Evolutionary conservation across 2,113 vertebrate species (phyloP).

Genomic region (Piaya cayana): DNA sequence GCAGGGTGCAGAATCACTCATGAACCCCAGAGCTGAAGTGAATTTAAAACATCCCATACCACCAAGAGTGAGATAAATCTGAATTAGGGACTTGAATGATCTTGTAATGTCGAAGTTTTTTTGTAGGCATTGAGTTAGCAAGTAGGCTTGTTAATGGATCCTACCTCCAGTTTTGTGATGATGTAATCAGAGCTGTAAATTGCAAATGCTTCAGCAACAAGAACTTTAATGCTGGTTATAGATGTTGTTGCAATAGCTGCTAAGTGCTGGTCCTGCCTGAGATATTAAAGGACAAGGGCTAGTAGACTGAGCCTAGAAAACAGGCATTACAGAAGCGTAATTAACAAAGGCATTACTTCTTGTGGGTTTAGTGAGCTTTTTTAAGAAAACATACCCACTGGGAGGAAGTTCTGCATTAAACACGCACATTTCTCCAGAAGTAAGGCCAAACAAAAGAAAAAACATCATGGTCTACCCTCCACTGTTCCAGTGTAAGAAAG

Average conservation of each 20-base stretch:
- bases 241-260: background rate
- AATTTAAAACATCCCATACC: rapidly evolving
- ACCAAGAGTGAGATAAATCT: background rate
- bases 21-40: no score
- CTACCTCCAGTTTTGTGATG: background rate
- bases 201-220: background rate
- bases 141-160: background rate
- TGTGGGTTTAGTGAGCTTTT: background rate
- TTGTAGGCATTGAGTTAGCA: background rate
- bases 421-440: background rate
- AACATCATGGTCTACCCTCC: background rate
- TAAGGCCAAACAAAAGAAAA: background rate
- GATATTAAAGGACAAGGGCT: background rate
- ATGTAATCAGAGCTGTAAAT: background rate
- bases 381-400: background rate
- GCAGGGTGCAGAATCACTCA: background rate
- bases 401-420: background rate
- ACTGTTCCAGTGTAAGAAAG: background rate
- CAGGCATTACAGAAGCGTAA: background rate
- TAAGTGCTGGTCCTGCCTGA: background rate
- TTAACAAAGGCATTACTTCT: background rate
- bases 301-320: background rate
- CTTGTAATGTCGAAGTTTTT: background rate
- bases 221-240: background rate
- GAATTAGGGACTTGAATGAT: background rate